Evolutionary conservation across 2,113 vertebrate species (phyloP).

Genomic region (Patagioenas fasciata): DNA sequence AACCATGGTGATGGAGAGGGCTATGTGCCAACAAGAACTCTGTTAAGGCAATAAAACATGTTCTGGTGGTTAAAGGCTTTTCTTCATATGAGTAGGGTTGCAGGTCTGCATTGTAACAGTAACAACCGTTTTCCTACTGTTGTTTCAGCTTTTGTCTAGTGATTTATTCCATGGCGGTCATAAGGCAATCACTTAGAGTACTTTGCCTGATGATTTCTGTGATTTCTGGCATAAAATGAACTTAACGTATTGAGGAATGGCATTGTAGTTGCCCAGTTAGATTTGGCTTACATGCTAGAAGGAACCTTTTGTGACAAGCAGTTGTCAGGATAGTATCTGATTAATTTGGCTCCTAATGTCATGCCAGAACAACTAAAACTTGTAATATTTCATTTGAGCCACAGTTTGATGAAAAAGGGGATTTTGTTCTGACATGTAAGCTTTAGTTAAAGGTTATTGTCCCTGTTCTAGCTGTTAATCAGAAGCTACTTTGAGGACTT

Average conservation of each 20-base stretch:
- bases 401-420: not conserved
- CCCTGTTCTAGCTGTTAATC: not conserved
- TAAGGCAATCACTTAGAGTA: not conserved
- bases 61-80: not conserved
- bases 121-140: not conserved
- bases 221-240: not conserved
- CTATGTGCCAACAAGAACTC: not conserved
- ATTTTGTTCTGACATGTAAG: not conserved
- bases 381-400: not conserved
- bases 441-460: not conserved
- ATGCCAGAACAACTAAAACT: not conserved
- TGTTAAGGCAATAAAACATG: not conserved
- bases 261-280: not conserved
- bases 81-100: not conserved
- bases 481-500: not conserved
- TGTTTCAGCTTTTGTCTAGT: not conserved
- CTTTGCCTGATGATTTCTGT: not conserved
- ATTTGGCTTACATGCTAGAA: not conserved
- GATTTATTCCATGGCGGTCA: not conserved
- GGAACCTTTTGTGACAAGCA: not conserved
- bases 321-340: not conserved
- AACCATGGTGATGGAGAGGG: not conserved
- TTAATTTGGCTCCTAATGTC: not conserved
- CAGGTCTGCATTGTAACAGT: not conserved
- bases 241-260: not conserved